Evolutionary conservation across 2,797 vertebrate genomes (phyloP).

Genomic region (Psittacula echo): DNA sequence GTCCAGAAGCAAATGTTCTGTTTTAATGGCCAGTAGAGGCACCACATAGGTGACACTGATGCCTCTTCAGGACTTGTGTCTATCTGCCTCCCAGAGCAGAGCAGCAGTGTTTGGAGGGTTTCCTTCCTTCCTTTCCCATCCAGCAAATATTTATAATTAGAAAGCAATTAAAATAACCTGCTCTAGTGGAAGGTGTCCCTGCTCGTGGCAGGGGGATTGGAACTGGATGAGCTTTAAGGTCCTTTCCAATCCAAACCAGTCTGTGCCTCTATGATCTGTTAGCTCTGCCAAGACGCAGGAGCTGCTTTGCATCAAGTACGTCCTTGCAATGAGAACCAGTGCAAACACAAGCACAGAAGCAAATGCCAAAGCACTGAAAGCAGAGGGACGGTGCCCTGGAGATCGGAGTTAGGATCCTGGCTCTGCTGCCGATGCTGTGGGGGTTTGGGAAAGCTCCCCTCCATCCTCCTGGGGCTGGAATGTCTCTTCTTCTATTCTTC

Average conservation of each 20-base stretch:
- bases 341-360: neutral
- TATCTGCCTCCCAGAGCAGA: neutral
- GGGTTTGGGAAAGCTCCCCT: neutral
- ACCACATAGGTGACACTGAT: fast-evolving
- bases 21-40: fast-evolving
- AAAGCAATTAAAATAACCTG: neutral
- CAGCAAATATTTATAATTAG: neutral
- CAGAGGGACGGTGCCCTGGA: neutral
- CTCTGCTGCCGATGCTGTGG: neutral
- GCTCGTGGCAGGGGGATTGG: neutral
- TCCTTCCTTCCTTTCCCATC: neutral
- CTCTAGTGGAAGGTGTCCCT: neutral
- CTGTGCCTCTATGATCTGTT: neutral
- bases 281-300: neutral
- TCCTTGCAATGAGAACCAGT: neutral
- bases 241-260: neutral
- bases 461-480: neutral
- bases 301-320: neutral
- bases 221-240: neutral
- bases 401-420: neutral
- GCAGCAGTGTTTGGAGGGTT: neutral
- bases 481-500: neutral
- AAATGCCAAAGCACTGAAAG: neutral
- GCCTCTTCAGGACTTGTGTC: neutral
- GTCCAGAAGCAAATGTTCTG: neutral